phyloP scores from a whole-genome alignment of 2,888 invertebrate genomes.

The Ischnus inquisitorius region DNA sequence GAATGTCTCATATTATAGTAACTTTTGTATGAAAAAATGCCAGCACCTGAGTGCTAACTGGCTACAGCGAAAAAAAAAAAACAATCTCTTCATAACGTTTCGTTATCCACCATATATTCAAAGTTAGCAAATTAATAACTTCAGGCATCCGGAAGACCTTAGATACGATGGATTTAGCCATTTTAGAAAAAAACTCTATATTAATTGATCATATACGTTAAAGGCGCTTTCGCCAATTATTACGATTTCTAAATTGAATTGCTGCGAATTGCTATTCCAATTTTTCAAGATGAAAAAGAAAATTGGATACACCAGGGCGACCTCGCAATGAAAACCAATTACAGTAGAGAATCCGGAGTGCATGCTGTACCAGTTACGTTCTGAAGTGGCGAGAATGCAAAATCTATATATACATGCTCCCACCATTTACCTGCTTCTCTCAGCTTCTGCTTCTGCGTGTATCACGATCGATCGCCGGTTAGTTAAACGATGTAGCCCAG shows the following conservation, averaged over 20 bases:
- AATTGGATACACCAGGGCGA: neutral
- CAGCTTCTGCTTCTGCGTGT: slow-evolving; percentile 50
- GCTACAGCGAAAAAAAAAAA: no score
- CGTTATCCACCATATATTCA: neutral
- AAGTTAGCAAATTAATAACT: neutral
- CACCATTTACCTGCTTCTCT: slow-evolving; percentile 26
- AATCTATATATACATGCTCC: slow-evolving; percentile 10
- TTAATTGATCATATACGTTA: neutral
- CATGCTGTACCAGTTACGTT: neutral
- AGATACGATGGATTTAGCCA: neutral
- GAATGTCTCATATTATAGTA: neutral
- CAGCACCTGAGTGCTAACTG: neutral
- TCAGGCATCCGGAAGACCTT: neutral
- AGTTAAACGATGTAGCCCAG: slow-evolving; percentile 58
- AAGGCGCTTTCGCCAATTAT: neutral
- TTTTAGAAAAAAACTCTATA: neutral
- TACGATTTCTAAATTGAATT: neutral
- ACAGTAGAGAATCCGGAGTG: neutral
- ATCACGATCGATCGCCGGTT: slow-evolving; percentile 54
- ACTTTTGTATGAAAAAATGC: neutral
- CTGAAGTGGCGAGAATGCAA: slow-evolving; percentile 23
- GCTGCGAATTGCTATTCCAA: neutral
- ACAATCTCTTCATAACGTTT: neutral
- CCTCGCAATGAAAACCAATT: slow-evolving; percentile 5
- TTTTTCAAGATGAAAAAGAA: neutral